Evolutionary conservation across 2,113 vertebrate species (phyloP).

Genomic region (Coptodon rendalli): DNA sequence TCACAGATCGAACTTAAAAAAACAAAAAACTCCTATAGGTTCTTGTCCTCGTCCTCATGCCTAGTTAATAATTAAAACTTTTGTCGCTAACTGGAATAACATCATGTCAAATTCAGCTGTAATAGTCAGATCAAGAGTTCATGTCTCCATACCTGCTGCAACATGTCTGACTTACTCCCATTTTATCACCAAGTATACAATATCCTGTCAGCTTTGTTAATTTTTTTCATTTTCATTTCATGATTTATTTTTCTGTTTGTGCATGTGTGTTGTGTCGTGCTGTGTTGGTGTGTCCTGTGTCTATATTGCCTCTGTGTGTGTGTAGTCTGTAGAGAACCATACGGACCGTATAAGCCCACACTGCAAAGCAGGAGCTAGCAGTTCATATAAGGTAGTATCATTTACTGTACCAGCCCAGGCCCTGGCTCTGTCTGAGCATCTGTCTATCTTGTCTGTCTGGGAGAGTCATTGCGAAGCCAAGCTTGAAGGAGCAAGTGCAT

Average conservation of each 20-base stretch:
- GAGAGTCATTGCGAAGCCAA: slow-evolving; percentile 30
- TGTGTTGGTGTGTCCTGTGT: slow-evolving; percentile 66
- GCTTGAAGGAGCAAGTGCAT: slow-evolving; percentile 24
- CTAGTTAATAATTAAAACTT: neutral
- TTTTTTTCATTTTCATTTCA: slow-evolving; percentile 72
- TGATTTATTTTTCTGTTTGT: slow-evolving; percentile 80
- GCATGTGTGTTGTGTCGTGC: slow-evolving; percentile 81
- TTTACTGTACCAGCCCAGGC: slow-evolving; percentile 55
- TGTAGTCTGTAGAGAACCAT: slow-evolving; percentile 96
- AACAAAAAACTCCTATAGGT: neutral
- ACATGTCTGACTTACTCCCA: neutral
- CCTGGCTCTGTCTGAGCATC: slow-evolving; percentile 45
- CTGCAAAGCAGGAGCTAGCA: slow-evolving; percentile 87
- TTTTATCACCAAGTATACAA: slow-evolving; percentile 13
- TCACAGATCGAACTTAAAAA: neutral
- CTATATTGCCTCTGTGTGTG: slow-evolving; percentile 73
- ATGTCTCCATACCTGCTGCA: neutral
- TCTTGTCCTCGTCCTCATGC: neutral
- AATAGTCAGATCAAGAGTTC: neutral
- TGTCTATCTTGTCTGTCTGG: slow-evolving; percentile 40
- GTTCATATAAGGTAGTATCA: slow-evolving; percentile 88
- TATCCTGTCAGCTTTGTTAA: slow-evolving; percentile 56
- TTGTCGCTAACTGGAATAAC: neutral
- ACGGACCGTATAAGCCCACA: slow-evolving; percentile 89
- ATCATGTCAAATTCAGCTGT: neutral